Conservation (phyloP, 92 coral and sea anemone genomes). For the Anthopleura xanthogrammica region DNA sequence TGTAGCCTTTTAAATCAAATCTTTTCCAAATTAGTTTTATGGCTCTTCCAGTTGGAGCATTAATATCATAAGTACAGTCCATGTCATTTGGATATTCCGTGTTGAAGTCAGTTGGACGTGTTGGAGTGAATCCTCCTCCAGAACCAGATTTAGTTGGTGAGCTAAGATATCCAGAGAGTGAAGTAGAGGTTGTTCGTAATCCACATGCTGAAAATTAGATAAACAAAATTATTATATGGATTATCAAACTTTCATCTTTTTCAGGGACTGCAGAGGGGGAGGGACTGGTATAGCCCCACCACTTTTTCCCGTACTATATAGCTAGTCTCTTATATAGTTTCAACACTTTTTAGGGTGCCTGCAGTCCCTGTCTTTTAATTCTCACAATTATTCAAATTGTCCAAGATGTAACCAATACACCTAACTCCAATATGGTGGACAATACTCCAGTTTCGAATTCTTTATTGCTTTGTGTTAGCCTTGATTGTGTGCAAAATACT, state of each 20-base stretch:
- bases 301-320: too few relatives aligned
- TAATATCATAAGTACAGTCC: slow-evolving; percentile 56
- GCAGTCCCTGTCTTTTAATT: too few relatives aligned
- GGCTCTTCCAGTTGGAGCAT: slow-evolving; percentile 10
- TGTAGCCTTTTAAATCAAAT: slow-evolving; percentile 65
- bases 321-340: too few relatives aligned
- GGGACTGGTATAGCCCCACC: too few relatives aligned
- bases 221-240: not conserved
- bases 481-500: too few relatives aligned
- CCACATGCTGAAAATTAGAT: not conserved
- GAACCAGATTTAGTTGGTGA: slow-evolving; percentile 4
- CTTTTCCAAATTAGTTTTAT: slow-evolving; percentile 49
- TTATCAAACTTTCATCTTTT: not conserved
- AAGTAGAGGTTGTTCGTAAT: not conserved
- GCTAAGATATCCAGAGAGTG: not conserved
- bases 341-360: too few relatives aligned
- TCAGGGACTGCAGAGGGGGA: not conserved
- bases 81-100: slow-evolving; percentile 38
- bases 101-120: not conserved
- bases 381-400: too few relatives aligned
- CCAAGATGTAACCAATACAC: too few relatives aligned
- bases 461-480: too few relatives aligned
- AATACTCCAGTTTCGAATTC: too few relatives aligned
- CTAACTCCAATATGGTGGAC: too few relatives aligned
- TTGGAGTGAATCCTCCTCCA: slow-evolving; percentile 23